Evolutionary conservation across 2,797 vertebrate genomes (phyloP), one percentile per base, ranked within the genome.

Genomic region (Holocentrus rufus): DNA sequence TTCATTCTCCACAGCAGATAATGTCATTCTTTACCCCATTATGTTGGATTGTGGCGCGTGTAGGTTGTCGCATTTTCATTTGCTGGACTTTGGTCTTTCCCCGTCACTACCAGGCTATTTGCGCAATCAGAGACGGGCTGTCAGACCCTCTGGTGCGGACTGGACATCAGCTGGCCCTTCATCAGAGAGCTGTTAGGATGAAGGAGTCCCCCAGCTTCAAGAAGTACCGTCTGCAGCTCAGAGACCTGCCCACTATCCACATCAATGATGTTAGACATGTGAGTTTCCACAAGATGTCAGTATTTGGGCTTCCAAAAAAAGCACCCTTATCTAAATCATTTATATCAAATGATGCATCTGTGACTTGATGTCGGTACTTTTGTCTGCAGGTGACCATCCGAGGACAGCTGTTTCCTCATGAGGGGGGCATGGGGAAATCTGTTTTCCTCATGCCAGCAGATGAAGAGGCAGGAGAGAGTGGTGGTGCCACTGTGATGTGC

Each of bases 351-450:
- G 34, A 49, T 25, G 46, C 0, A 53, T 72, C 14, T 15, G 10
- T 57, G 3, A 55, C 65, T 58, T 22, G 2, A 31, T 61, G 23
- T 71, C 39, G 44, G 20, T 34, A 4, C 20, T 31, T 78, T 64
- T 82, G 25, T 47, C 49, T 76, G 4, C 84, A 99, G 98, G 95
- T 99, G 77, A 98, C 96, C 1, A 97, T 99, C 89, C 94, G 93
- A 58, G 98, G 97, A 36, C 95, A 96, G 88, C 90, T 98, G 85
- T 98, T 96, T 84, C 98, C 98, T 7, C 96, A 98, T 65, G 94
- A 79, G 0, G 95, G 96, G 2, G 95, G 97, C 7, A 95, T 81
- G 87, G 96, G 95, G 57, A 99, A 98, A 81, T 97, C 96, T 0
- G 93, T 93, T 60, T 99, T 99, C 81, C 90, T 99, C 27, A 62